Conservation (phyloP, 2,797 vertebrate genomes). For the Mus spretus region DNA sequence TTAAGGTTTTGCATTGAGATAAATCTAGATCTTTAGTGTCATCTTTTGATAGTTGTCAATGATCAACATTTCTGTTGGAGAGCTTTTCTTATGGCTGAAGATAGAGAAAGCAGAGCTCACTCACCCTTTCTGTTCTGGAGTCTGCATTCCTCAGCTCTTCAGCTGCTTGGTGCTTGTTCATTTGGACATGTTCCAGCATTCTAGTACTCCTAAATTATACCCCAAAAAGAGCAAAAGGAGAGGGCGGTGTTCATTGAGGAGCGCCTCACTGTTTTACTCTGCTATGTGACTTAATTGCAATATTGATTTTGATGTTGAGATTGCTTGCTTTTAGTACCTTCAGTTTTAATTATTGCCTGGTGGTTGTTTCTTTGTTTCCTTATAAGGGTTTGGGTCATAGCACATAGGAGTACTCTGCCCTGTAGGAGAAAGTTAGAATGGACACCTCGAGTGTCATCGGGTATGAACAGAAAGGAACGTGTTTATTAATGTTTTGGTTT, state of each 20-base stretch:
- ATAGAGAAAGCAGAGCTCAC: background rate
- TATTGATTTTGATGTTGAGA: slow-evolving; percentile 54
- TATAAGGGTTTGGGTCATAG: slow-evolving; percentile 39
- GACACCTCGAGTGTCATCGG: background rate
- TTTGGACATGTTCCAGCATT: slow-evolving; percentile 20
- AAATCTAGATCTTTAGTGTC: slow-evolving; percentile 29
- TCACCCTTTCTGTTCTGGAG: background rate
- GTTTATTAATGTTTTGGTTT: slow-evolving; percentile 23
- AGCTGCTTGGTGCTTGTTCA: slow-evolving; percentile 27
- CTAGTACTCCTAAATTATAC: slow-evolving; percentile 54
- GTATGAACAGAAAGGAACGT: slow-evolving; percentile 35
- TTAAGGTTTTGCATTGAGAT: slow-evolving; percentile 67
- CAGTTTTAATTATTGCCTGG: slow-evolving; percentile 56
- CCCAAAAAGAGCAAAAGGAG: slow-evolving; percentile 29
- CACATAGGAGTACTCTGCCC: slow-evolving; percentile 39
- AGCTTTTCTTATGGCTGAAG: slow-evolving; percentile 41
- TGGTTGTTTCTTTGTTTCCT: slow-evolving; percentile 52
- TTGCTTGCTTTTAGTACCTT: slow-evolving; percentile 61
- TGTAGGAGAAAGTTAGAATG: slow-evolving; percentile 50
- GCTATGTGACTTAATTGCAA: slow-evolving; percentile 8
- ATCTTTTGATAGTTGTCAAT: slow-evolving; percentile 62
- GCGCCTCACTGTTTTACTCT: slow-evolving; percentile 15
- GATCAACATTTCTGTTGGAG: slow-evolving; percentile 5
- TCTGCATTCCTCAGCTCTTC: slow-evolving; percentile 15
- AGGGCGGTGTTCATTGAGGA: slow-evolving; percentile 34